Evolutionary conservation across 1,140 invertebrate genomes (phyloP).

Genomic region (Drosophila repletoides): DNA sequence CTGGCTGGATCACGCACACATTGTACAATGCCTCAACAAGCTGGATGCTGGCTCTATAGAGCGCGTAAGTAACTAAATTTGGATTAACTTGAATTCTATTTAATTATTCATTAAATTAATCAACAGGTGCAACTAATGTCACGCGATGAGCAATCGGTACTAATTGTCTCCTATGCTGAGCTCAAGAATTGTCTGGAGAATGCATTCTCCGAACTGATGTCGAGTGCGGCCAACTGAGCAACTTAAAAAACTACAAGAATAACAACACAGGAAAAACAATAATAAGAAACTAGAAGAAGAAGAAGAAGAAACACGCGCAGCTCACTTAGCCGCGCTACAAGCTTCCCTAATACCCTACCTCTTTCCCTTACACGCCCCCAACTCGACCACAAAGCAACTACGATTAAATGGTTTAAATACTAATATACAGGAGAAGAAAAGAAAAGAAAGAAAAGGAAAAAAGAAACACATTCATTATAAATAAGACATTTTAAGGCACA

Average conservation of each 20-base stretch:
- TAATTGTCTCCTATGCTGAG: slow-evolving; percentile 97
- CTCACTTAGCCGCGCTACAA: slow-evolving; percentile 29
- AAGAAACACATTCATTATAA: slow-evolving; percentile 70
- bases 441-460: not conserved
- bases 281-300: slow-evolving; percentile 5
- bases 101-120: not conserved
- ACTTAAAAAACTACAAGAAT: slow-evolving; percentile 6
- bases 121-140: slow-evolving; percentile 96
- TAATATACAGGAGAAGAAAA: slow-evolving; percentile 3
- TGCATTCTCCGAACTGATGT: slow-evolving; percentile 92
- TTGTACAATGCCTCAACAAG: slow-evolving; percentile 97
- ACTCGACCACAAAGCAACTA: slow-evolving; percentile 69
- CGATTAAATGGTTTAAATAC: slow-evolving; percentile 62
- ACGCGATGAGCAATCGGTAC: slow-evolving; percentile 96
- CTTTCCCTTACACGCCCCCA: slow-evolving; percentile 23
- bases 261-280: slow-evolving; percentile 3
- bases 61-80: slow-evolving; percentile 85
- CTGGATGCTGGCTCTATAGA: slow-evolving; percentile 93
- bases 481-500: slow-evolving; percentile 69
- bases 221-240: slow-evolving; percentile 83
- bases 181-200: slow-evolving; percentile 96
- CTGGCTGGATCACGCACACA: slow-evolving; percentile 97
- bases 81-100: not conserved
- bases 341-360: slow-evolving; percentile 18
- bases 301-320: slow-evolving; percentile 58